Evolutionary conservation across 2,113 vertebrate species (phyloP).

Genomic region (Bubalus kerabau): DNA sequence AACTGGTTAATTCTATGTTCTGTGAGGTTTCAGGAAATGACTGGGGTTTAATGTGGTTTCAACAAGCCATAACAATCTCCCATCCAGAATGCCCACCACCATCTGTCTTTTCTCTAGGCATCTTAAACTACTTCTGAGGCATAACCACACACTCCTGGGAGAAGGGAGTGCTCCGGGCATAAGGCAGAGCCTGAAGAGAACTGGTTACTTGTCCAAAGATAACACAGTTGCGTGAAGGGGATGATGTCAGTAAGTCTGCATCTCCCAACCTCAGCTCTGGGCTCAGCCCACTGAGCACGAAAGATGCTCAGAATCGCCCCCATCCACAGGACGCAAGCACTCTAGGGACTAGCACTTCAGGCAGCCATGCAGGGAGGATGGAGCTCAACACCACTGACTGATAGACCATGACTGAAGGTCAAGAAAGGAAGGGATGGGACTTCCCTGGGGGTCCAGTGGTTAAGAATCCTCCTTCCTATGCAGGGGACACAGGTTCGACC

Average conservation of each 20-base stretch:
- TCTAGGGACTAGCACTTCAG: not conserved
- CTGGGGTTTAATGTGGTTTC: not conserved
- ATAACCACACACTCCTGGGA: not conserved
- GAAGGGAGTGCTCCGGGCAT: not conserved
- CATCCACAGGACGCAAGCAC: not conserved
- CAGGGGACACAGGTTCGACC: not conserved
- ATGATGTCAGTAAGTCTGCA: not conserved
- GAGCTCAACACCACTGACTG: not conserved
- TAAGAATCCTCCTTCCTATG: not conserved
- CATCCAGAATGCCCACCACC: not conserved
- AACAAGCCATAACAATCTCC: not conserved
- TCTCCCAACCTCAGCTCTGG: not conserved
- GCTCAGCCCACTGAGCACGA: not conserved
- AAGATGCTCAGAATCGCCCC: not conserved
- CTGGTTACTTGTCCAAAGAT: not conserved
- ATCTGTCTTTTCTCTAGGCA: not conserved
- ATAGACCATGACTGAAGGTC: not conserved
- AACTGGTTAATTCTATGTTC: constrained; percentile 30
- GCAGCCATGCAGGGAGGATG: not conserved
- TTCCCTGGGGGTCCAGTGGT: not conserved
- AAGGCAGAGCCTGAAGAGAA: not conserved
- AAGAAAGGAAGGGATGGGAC: not conserved
- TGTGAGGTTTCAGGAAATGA: constrained; percentile 45
- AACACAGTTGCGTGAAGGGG: not conserved
- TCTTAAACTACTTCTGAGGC: not conserved